phyloP scores from a whole-genome alignment of 2,888 invertebrate genomes.

The Athetis lepigone region DNA sequence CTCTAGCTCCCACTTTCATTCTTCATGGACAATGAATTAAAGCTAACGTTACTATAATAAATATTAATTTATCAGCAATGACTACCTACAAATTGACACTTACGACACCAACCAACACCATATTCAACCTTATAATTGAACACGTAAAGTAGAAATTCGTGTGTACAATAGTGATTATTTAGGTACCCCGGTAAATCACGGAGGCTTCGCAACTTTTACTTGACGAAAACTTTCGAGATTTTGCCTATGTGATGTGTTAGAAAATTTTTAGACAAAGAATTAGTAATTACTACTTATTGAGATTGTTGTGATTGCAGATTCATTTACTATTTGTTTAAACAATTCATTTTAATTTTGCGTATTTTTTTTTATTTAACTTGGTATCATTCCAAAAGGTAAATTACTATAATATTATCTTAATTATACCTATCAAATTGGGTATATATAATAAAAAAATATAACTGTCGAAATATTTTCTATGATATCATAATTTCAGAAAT shows the following conservation, averaged over 20 bases:
- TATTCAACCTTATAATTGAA: constrained; percentile 38
- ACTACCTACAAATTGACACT: constrained; percentile 59
- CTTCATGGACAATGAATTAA: constrained; percentile 51
- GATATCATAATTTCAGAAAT: no score
- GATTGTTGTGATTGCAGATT: constrained; percentile 1
- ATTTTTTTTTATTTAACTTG: neutral
- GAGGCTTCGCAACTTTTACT: constrained; percentile 65
- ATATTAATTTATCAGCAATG: constrained; percentile 62
- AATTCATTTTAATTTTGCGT: no score
- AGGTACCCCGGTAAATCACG: constrained; percentile 61
- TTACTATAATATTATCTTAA: no score
- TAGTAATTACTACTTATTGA: constrained; percentile 3
- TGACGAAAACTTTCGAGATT: constrained; percentile 62
- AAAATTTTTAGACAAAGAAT: constrained; percentile 38
- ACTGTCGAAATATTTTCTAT: no score
- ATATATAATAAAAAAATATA: no score
- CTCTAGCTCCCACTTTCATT: constrained; percentile 51
- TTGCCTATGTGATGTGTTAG: constrained; percentile 34
- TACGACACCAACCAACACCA: constrained; percentile 5
- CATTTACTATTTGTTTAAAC: neutral
- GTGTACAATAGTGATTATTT: constrained; percentile 43
- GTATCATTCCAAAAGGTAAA: no score
- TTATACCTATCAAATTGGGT: no score
- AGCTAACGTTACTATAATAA: constrained; percentile 47
- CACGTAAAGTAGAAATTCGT: constrained; percentile 43